Percentiles rank a stretch among this genome's conserved stretches.
phyloP scores from a whole-genome alignment of 2,888 invertebrate species.

The Pseudococcus jackbeardsleyi region DNA sequence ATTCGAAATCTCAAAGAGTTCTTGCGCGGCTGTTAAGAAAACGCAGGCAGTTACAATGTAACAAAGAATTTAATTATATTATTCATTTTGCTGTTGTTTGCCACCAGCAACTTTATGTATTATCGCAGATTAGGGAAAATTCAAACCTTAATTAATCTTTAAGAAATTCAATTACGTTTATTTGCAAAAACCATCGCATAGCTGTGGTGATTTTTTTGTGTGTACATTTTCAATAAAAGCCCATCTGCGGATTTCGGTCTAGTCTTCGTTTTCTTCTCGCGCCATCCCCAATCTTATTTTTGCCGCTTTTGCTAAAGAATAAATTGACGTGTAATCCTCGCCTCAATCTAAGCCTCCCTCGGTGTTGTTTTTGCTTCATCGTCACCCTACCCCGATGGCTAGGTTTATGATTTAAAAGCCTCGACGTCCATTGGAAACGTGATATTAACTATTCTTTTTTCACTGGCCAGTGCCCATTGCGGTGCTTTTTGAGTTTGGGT shows the following conservation, averaged over 20 bases:
- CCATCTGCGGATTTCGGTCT: neutral
- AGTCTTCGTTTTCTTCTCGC: neutral
- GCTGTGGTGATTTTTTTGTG: neutral
- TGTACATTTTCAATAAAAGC: constrained; percentile 26
- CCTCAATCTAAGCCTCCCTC: neutral
- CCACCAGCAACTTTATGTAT: constrained; percentile 33
- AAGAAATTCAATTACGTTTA: constrained; percentile 42
- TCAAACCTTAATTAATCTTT: constrained; percentile 33
- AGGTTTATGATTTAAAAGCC: neutral
- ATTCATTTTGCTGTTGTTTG: constrained; percentile 51
- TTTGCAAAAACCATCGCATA: neutral
- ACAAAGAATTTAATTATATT: constrained; percentile 56
- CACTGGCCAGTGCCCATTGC: neutral
- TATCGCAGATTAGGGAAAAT: constrained; percentile 2
- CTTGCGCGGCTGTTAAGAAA: neutral
- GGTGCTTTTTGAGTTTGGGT: neutral
- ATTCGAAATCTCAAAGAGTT: constrained; percentile 16
- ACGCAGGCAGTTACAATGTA: constrained; percentile 30
- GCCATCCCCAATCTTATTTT: neutral
- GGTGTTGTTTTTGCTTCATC: neutral
- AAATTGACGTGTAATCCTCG: constrained; percentile 10
- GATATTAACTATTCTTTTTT: neutral
- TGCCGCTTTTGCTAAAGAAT: neutral
- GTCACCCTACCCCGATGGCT: neutral
- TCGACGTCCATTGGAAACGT: neutral